Evolutionary conservation across 2,113 vertebrate genomes (phyloP).

Genomic region (Todiramphus saurophagus): DNA sequence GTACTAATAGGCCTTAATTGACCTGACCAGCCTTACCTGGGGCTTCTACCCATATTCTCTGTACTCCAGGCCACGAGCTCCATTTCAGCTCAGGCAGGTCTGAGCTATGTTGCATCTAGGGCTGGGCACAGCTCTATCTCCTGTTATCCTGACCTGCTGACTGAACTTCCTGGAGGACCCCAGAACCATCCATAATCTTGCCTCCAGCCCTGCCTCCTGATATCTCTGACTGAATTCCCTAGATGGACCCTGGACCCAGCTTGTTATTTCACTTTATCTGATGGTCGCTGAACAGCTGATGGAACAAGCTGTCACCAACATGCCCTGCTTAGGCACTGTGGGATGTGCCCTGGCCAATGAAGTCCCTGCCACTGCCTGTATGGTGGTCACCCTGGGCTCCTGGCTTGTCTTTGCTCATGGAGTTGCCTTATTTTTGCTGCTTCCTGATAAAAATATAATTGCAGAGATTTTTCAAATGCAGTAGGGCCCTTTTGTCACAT

Average conservation of each 20-base stretch:
- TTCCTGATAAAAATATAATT: background rate
- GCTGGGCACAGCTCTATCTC: background rate
- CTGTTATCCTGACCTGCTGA: background rate
- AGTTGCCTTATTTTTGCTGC: background rate
- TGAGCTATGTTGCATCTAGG: fast-evolving
- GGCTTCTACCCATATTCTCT: background rate
- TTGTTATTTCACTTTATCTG: background rate
- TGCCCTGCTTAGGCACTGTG: background rate
- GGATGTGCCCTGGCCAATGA: background rate
- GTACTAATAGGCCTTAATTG: background rate
- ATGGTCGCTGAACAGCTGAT: background rate
- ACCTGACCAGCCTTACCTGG: background rate
- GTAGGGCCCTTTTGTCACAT: background rate
- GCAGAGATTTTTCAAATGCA: background rate
- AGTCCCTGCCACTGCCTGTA: background rate
- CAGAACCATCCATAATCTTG: background rate
- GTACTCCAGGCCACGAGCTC: background rate
- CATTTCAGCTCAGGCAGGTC: background rate
- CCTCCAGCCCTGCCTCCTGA: background rate
- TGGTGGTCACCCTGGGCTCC: background rate
- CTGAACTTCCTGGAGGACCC: background rate
- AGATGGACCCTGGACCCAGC: background rate
- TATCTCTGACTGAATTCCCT: background rate
- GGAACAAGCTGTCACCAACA: background rate
- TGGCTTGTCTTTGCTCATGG: background rate